Percentiles rank a stretch among this genome's conserved stretches.
phyloP scores from a whole-genome alignment of 2,113 vertebrate species.

The Chloebia gouldiae region DNA sequence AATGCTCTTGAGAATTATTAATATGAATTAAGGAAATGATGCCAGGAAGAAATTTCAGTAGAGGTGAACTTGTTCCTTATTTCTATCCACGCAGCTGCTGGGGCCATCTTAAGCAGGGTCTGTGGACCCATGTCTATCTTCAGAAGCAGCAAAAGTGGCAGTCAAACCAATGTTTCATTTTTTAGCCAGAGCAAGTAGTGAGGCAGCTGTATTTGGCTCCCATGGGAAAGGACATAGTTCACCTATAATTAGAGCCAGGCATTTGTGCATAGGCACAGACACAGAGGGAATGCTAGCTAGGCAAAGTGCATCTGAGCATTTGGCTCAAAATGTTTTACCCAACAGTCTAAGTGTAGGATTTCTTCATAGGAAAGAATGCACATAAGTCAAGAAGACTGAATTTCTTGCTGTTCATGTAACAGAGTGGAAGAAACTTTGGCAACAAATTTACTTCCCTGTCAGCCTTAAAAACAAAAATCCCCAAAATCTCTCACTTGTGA shows the following conservation, averaged over 20 bases:
- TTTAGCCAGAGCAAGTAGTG: neutral
- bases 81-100: neutral
- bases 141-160: neutral
- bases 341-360: neutral
- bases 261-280: neutral
- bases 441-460: neutral
- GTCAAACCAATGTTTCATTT: neutral
- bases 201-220: neutral
- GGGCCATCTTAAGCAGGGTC: neutral
- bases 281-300: neutral
- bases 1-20: neutral
- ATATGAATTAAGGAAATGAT: neutral
- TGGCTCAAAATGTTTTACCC: neutral
- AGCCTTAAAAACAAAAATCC: neutral
- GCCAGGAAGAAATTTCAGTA: neutral
- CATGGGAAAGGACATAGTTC: neutral
- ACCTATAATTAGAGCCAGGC: neutral
- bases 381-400: neutral
- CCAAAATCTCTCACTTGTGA: neutral
- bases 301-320: neutral
- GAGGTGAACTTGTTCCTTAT: neutral
- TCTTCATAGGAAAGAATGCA: neutral
- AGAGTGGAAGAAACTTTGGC: neutral
- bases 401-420: neutral
- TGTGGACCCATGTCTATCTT: neutral